Evolutionary conservation across 2,797 vertebrate species (phyloP).

Genomic region (Alfaro cultratus): DNA sequence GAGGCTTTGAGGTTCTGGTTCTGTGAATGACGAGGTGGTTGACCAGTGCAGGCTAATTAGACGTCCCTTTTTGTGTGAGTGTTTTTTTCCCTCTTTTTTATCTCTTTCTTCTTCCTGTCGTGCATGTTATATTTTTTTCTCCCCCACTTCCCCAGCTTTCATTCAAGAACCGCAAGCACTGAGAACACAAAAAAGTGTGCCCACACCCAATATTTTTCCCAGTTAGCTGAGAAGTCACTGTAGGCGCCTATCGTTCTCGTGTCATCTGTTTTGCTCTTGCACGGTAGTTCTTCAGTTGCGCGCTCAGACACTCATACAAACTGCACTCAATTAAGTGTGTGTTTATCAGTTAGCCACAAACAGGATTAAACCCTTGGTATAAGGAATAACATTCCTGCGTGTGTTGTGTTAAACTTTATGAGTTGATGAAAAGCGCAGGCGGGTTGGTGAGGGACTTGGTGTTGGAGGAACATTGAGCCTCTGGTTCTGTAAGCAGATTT

Average conservation of each 20-base stretch:
- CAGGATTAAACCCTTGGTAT: slow-evolving; percentile 62
- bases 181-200: slow-evolving; percentile 51
- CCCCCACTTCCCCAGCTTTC: slow-evolving; percentile 39
- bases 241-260: slow-evolving; percentile 15
- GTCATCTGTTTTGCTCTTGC: slow-evolving; percentile 11
- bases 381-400: slow-evolving; percentile 72
- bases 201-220: slow-evolving; percentile 51
- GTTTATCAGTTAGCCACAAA: slow-evolving; percentile 70
- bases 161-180: slow-evolving; percentile 54
- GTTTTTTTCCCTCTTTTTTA: slow-evolving; percentile 29
- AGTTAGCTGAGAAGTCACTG: slow-evolving; percentile 33
- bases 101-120: slow-evolving; percentile 27
- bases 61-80: slow-evolving; percentile 29
- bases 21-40: slow-evolving; percentile 67
- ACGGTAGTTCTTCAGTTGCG: slow-evolving; percentile 8
- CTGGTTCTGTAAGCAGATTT: slow-evolving; percentile 65
- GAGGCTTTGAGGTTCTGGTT: slow-evolving; percentile 47
- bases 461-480: slow-evolving; percentile 65
- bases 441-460: slow-evolving; percentile 71
- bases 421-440: slow-evolving; percentile 76
- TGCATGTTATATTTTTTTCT: slow-evolving; percentile 21
- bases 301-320: slow-evolving; percentile 36
- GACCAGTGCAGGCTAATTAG: slow-evolving; percentile 50
- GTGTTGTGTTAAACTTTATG: slow-evolving; percentile 77
- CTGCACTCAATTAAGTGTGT: slow-evolving; percentile 57